Evolutionary conservation across 2,797 vertebrate species (phyloP).

Genomic region (Xiphophorus birchmanni): DNA sequence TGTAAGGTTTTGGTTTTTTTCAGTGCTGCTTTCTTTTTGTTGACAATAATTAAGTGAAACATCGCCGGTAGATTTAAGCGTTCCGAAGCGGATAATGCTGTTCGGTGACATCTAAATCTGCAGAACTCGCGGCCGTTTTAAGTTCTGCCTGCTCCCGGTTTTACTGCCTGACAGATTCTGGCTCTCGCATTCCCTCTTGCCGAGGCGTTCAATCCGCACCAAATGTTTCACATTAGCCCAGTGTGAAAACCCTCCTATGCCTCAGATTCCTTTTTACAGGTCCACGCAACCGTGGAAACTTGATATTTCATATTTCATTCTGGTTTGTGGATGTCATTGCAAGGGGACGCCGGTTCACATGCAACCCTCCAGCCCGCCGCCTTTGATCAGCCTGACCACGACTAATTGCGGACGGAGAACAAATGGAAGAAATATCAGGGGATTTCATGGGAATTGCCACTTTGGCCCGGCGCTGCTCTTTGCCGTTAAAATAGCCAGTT

Average conservation of each 20-base stretch:
- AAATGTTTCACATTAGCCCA: slow-evolving; percentile 99
- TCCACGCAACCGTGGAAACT: slow-evolving; percentile 96
- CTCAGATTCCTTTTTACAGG: slow-evolving; percentile 98
- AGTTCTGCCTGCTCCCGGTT: slow-evolving; percentile 88
- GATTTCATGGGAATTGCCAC: slow-evolving; percentile 99
- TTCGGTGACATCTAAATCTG: slow-evolving; percentile 87
- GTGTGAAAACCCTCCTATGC: slow-evolving; percentile 99
- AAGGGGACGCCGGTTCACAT: slow-evolving; percentile 97
- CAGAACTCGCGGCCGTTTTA: slow-evolving; percentile 82
- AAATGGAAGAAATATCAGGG: slow-evolving; percentile 99
- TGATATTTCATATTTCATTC: slow-evolving; percentile 99
- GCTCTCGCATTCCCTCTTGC: slow-evolving; percentile 81
- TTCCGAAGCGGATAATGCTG: slow-evolving; percentile 3
- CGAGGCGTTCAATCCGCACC: slow-evolving; percentile 93
- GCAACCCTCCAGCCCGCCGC: slow-evolving; percentile 84
- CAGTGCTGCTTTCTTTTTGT: neutral
- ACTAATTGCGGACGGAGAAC: slow-evolving; percentile 98
- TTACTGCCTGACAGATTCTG: slow-evolving; percentile 87
- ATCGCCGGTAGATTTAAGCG: neutral
- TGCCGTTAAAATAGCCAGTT: slow-evolving; percentile 85
- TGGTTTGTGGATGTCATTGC: slow-evolving; percentile 99
- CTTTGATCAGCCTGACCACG: slow-evolving; percentile 98
- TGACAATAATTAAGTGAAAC: neutral
- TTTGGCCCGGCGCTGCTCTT: slow-evolving; percentile 85
- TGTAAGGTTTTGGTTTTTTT: neutral